Evolutionary conservation across 2,888 invertebrate genomes (phyloP), one percentile per base, ranked within the genome.

Genomic region (Muscina levida): DNA sequence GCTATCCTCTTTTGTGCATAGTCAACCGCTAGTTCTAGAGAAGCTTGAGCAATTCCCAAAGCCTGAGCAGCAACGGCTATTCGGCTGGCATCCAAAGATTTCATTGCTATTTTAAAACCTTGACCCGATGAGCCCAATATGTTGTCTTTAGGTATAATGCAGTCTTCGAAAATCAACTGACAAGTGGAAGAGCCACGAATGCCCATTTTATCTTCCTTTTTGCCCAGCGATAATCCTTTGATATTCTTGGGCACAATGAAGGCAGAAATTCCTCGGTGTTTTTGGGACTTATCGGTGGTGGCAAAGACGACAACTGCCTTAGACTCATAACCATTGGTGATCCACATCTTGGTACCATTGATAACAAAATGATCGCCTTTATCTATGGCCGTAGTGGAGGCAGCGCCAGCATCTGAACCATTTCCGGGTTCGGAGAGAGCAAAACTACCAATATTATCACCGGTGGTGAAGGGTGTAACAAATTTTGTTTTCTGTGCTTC

Each of bases 81-180:
- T 82, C 98, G 93, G 0, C 98, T 98, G 71, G 95, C 93, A 92
- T 98, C 97, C 82, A 97, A 91, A 0, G 95, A 94, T 93, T 95
- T 96, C 98, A 98, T 98, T 0, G 98, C 98, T 87, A 98, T 97
- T 92, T 98, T 98, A 87, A 98, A 98, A 0, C 98, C 98, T 88
- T 93, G 91, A 22, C 98, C 98, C 10, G 94, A 93, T 85, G 95
- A 91, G 0, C 98, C 98, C 10, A 98, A 90, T n/a, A 98, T 88
- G 90, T 95, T 96, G 79, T 95, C 95, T 85, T 93, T 93, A 0
- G 97, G 95, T 68, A 98, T 92, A 85, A 92, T 91, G 90, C 97
- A 97, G 88, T 98, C 97, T 90, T 98, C 98, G 91, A 97, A 97
- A 84, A 97, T 97, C 1, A 98, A 91, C 73, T 95, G 95, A 87